A percentile compares a stretch with the other conserved stretches of the same genome.
These are phyloP conservation scores for Pogonognathellus flavescens DNA, from an alignment of 1,140 invertebrate species.

Conservation along the genomic window DNA sequence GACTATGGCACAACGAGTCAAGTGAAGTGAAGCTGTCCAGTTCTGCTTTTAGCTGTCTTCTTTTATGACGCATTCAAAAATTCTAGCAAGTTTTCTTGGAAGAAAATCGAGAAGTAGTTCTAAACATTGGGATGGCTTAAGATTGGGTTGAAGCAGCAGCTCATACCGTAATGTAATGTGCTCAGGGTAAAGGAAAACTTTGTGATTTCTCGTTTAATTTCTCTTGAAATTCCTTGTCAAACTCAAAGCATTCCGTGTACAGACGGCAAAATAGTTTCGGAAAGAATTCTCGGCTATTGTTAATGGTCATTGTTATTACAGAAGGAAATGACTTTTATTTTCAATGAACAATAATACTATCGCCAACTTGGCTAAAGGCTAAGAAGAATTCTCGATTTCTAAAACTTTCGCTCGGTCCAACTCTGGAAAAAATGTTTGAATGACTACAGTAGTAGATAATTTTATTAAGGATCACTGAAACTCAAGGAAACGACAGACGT, in stretches of 20 bases:
- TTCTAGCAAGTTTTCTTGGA: slow-evolving; percentile 22
- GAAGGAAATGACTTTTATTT: slow-evolving; percentile 41
- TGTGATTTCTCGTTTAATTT: slow-evolving; percentile 27
- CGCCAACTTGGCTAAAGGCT: slow-evolving; percentile 1
- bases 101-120: background rate
- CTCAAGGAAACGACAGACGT: too few species aligned
- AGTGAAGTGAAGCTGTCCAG: slow-evolving; percentile 18
- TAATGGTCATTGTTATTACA: slow-evolving; percentile 47
- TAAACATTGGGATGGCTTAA: slow-evolving; percentile 1
- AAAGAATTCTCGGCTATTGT: slow-evolving; percentile 35
- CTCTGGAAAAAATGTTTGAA: too few species aligned
- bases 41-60: background rate
- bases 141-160: background rate
- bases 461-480: too few species aligned
- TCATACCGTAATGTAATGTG: background rate
- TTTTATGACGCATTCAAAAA: slow-evolving; percentile 47
- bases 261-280: slow-evolving; percentile 37
- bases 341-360: slow-evolving; percentile 39
- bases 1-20: background rate
- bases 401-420: background rate
- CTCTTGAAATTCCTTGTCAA: slow-evolving; percentile 37
- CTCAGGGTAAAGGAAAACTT: slow-evolving; percentile 9
- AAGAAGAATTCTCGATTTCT: slow-evolving; percentile 37
- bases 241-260: slow-evolving; percentile 31
- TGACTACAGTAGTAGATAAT: too few species aligned